Evolutionary conservation across 2,113 vertebrate genomes (phyloP), one percentile per base, ranked within the genome.

Genomic region (Burhinus bistriatus): DNA sequence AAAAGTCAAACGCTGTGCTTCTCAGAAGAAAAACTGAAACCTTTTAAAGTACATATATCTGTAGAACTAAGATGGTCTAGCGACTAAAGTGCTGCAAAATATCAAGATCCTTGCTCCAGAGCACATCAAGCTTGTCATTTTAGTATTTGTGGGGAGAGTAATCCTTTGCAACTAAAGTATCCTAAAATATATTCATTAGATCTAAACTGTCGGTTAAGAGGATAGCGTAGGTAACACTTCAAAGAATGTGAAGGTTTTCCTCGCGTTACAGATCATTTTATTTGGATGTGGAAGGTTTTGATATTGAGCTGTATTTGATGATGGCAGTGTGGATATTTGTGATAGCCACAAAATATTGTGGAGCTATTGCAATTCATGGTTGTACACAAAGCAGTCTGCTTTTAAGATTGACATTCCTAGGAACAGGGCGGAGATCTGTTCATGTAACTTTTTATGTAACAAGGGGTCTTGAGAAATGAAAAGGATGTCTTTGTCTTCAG

Each of bases 111-210:
- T 62, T 66, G 25, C 5, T 59, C 17, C 4, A 11, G 66, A 42
- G 27, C 38, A 2, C 3, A 3, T 9, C 4, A 7, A 36, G 7
- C 3, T 6, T 80, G 32, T 89, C 3, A 1, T 34, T 62, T 51
- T 16, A 51, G n/a, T 12, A 3, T 62, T 15, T 73, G 8, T 18
- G 32, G 25, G 7, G 12, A 68, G 45, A 44, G 7, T 19, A 32
- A 16, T 42, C 14, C 7, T 70, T 83, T 1, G 2, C 5, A 25
- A 23, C 11, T 26, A 1, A 38, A 62, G 12, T 11, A 3, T n/a
- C 30, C 27, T 71, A 25, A 54, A 68, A 36, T 36, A 22, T 1
- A 3, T 23, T 19, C 0, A 0, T 61, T 42, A 40, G n/a, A 26
- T 42, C 5, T 34, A 22, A 81, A 40, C 13, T 58, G 15, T 18